Evolutionary conservation across 2,797 vertebrate genomes (phyloP).

Genomic region (Psittacula derbiana): DNA sequence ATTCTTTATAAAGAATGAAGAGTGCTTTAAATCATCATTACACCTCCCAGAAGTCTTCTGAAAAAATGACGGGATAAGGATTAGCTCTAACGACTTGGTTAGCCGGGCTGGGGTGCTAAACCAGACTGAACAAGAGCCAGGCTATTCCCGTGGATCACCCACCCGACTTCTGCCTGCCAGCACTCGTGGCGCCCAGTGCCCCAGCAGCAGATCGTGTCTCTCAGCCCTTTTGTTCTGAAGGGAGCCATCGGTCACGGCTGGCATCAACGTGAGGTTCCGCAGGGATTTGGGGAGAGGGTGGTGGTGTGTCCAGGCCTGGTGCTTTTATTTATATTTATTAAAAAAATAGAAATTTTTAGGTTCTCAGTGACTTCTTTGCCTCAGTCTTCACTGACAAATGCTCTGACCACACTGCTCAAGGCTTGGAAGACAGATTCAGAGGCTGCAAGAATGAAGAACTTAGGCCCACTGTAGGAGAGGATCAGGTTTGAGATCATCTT

Average conservation of each 20-base stretch:
- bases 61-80: not conserved
- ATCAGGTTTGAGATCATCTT: not conserved
- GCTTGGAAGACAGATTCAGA: not conserved
- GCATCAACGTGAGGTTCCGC: not conserved
- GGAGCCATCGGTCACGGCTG: rapidly evolving
- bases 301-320: too few species aligned
- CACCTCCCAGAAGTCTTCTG: not conserved
- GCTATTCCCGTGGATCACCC: too few species aligned
- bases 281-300: too few species aligned
- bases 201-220: too few species aligned
- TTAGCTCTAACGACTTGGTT: not conserved
- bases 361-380: not conserved
- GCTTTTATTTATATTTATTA: not conserved
- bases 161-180: too few species aligned
- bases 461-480: not conserved
- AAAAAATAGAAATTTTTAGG: not conserved
- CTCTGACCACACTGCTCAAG: too few species aligned
- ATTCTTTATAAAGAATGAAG: not conserved
- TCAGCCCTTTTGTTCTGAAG: too few species aligned
- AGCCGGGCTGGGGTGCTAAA: rapidly evolving
- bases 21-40: not conserved
- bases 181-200: rapidly evolving
- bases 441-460: not conserved
- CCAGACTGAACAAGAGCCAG: rapidly evolving
- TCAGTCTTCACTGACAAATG: not conserved